Percentiles rank a stretch among this genome's conserved stretches.
These are phyloP conservation scores for Oscheius myriophilus DNA, from an alignment of 2,888 invertebrate species.

Conservation along the genomic window DNA sequence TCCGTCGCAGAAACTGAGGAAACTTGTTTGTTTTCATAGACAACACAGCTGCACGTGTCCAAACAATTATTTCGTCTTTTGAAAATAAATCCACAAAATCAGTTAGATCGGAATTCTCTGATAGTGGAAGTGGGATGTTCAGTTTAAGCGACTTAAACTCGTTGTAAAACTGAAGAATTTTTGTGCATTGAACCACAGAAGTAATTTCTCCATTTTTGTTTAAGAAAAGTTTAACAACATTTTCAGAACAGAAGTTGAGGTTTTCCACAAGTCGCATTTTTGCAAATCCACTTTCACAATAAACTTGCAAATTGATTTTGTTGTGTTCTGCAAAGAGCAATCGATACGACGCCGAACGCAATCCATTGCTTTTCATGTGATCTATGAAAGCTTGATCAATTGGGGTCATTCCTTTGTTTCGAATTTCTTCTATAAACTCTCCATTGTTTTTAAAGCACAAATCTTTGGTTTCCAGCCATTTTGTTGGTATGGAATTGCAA, in stretches of 20 bases:
- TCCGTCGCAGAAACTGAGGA: neutral
- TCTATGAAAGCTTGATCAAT: too few species aligned
- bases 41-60: neutral
- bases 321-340: conserved; percentile 11
- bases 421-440: too few species aligned
- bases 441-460: too few species aligned
- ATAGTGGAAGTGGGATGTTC: conserved; percentile 7
- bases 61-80: neutral
- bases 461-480: neutral
- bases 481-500: conserved; percentile 1
- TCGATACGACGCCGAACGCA: neutral
- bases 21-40: neutral
- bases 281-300: conserved; percentile 6
- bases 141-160: neutral
- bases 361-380: too few species aligned
- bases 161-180: neutral
- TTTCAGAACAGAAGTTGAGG: neutral
- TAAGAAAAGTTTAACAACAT: neutral
- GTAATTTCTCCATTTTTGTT: conserved; percentile 1
- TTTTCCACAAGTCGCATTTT: conserved; percentile 26
- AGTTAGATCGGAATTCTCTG: neutral
- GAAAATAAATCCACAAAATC: neutral
- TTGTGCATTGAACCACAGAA: neutral
- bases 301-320: conserved; percentile 12
- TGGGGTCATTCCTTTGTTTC: too few species aligned